A percentile compares a stretch with the other conserved stretches of the same genome.
These are phyloP conservation scores for Tragelaphus scriptus DNA, from an alignment of 2,113 vertebrate genomes.

Conservation along the genomic window DNA sequence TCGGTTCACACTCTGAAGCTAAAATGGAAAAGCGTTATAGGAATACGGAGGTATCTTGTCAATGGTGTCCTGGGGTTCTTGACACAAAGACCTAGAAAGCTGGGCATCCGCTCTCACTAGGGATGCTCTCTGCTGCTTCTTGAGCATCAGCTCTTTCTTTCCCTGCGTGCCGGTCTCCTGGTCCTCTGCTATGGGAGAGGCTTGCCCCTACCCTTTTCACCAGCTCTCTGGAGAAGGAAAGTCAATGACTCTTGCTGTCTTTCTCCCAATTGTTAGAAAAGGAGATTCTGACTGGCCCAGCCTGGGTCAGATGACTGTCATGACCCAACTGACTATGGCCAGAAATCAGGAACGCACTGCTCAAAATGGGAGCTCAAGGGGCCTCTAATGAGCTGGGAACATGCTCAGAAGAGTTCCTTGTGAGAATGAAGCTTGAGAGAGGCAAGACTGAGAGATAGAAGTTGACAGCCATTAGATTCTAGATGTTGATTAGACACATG, in stretches of 20 bases:
- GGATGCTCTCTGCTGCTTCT: not conserved
- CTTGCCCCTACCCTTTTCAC: not conserved
- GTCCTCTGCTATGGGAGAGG: not conserved
- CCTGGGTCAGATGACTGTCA: not conserved
- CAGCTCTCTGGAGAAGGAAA: not conserved
- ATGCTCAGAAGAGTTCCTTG: not conserved
- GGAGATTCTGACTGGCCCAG: not conserved
- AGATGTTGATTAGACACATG: not conserved
- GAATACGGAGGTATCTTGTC: not conserved
- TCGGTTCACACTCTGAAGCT: not conserved
- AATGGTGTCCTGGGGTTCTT: not conserved
- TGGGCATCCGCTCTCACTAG: accelerated
- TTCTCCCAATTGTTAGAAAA: not conserved
- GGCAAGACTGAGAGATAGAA: not conserved
- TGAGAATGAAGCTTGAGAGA: not conserved
- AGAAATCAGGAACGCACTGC: not conserved
- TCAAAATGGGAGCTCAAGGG: not conserved
- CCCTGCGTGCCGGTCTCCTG: not conserved
- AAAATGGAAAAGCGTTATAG: not conserved
- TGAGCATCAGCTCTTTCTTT: not conserved
- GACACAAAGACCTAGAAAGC: not conserved
- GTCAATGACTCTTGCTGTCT: not conserved
- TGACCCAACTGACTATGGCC: not conserved
- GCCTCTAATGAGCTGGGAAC: not conserved
- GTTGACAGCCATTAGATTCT: not conserved